phyloP scores from a whole-genome alignment of 2,888 invertebrate genomes.

The Epirrhoe tristata region DNA sequence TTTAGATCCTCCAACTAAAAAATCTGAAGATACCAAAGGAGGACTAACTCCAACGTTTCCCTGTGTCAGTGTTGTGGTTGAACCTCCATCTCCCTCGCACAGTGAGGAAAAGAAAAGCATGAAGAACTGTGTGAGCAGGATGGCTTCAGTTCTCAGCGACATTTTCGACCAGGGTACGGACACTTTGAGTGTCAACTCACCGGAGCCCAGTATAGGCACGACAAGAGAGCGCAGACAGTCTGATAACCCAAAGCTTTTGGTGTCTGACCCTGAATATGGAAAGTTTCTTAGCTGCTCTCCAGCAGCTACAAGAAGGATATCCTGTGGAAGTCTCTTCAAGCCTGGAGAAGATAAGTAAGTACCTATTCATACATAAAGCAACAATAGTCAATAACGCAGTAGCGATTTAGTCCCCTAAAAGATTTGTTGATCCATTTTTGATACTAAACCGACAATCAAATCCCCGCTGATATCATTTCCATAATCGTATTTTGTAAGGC shows the following conservation, averaged over 20 bases:
- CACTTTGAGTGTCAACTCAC: slow-evolving; percentile 73
- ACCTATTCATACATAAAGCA: not conserved
- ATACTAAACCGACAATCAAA: slow-evolving; percentile 12
- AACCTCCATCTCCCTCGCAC: slow-evolving; percentile 90
- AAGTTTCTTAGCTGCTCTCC: slow-evolving; percentile 90
- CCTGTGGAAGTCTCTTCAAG: slow-evolving; percentile 95
- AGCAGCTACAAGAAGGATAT: slow-evolving; percentile 94
- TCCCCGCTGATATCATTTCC: slow-evolving; percentile 17
- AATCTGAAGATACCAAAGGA: slow-evolving; percentile 30
- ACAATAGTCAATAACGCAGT: not conserved
- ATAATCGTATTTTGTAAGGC: slow-evolving; percentile 35
- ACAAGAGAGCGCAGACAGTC: slow-evolving; percentile 79
- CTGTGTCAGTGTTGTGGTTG: slow-evolving; percentile 90
- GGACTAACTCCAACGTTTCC: slow-evolving; percentile 74
- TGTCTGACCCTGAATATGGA: slow-evolving; percentile 87
- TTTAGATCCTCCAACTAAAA: slow-evolving; percentile 35
- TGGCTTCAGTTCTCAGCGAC: slow-evolving; percentile 80
- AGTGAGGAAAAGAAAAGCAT: slow-evolving; percentile 85
- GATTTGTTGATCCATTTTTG: not conserved
- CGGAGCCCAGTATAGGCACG: slow-evolving; percentile 77
- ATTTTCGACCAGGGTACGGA: slow-evolving; percentile 76
- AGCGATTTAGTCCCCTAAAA: not conserved
- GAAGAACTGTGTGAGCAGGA: slow-evolving; percentile 71
- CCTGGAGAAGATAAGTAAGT: slow-evolving; percentile 88
- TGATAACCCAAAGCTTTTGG: slow-evolving; percentile 86